A percentile compares a stretch with the other conserved stretches of the same genome.
Conservation (phyloP, 2,888 invertebrate species). For the Drosophila kuntzei region DNA sequence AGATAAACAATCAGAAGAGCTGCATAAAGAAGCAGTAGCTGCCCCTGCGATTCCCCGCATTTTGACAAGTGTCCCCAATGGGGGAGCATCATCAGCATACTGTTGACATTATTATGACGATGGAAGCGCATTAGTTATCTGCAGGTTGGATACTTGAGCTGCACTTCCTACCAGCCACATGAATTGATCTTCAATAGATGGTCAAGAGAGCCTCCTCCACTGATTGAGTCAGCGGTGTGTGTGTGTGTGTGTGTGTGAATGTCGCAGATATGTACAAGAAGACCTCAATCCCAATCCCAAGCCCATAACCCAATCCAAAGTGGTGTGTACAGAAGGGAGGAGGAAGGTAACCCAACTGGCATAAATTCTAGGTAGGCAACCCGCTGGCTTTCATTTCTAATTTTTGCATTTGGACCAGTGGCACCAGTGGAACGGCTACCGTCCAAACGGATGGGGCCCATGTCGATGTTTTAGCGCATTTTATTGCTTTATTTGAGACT, state of each 20-base stretch:
- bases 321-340: neutral
- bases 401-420: conserved; percentile 77
- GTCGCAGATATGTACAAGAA: conserved; percentile 21
- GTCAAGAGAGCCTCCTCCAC: conserved; percentile 44
- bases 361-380: conserved; percentile 68
- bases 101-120: conserved; percentile 73
- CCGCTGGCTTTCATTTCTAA: conserved; percentile 80
- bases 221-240: conserved; percentile 61
- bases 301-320: conserved; percentile 13
- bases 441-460: conserved; percentile 40
- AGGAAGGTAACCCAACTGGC: conserved; percentile 36
- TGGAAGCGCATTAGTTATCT: conserved; percentile 65
- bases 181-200: conserved; percentile 49
- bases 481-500: conserved; percentile 81
- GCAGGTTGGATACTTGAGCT: conserved; percentile 45
- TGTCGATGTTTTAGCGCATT: conserved; percentile 76
- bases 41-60: neutral
- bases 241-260: conserved; percentile 15
- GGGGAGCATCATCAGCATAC: conserved; percentile 39
- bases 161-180: conserved; percentile 49
- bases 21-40: conserved; percentile 28
- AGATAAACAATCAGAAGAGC: conserved; percentile 23
- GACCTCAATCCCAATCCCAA: conserved; percentile 19
- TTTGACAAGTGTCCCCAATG: conserved; percentile 43
- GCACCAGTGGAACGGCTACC: conserved; percentile 56